Base-by-base conservation (phyloP, 2,797 vertebrate species). In the Spea hammondii region DNA sequence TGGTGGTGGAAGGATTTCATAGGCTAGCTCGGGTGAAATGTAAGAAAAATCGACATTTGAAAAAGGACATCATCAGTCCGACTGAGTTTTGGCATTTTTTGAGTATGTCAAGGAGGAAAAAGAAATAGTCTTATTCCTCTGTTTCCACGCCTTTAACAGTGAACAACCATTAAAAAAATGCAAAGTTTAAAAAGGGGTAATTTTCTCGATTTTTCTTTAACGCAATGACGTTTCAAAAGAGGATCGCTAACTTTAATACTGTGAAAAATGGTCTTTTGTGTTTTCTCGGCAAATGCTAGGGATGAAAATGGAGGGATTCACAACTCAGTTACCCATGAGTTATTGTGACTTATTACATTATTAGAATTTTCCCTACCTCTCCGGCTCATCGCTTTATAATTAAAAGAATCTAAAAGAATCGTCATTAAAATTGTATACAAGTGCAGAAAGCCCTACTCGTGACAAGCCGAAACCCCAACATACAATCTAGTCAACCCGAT, bases 1-100 rank as follows among this genome's bases (percentile, higher is more conserved):
- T 94, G 91, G 92, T 95, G 90, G 93, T 95, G 93, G 95, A 94
- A 93, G 65, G 62, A 92, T 92, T 91, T 90, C 96, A 96, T 93
- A 87, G 86, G 87, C 88, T 96, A 95, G 94, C 90, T 87, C 87
- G 91, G 91, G 90, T 71, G 67, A 74, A 84, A 65, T 57, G 67
- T 82, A 83, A 32, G 87, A 87, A 88, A 88, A 32, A 32, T 32
- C 32, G 1, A 32, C 1, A 32, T 87, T 90, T 92, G 83, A 86
- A 86, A 87, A 76, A 85, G n/a, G 32, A 14, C n/a, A 62, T 88
- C 79, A 83, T 83, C 83, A 83, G 78, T 65, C 46, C 70, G 10
- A 49, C 53, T 74, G 84, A 85, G 45, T 73, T 11, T 51, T 17
- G 6, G 5, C 68, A 50, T 60, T 45, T 17, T 32, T 44, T 81